Evolutionary conservation across 2,113 vertebrate genomes (phyloP).

Genomic region (Phylloscopus whistleri): DNA sequence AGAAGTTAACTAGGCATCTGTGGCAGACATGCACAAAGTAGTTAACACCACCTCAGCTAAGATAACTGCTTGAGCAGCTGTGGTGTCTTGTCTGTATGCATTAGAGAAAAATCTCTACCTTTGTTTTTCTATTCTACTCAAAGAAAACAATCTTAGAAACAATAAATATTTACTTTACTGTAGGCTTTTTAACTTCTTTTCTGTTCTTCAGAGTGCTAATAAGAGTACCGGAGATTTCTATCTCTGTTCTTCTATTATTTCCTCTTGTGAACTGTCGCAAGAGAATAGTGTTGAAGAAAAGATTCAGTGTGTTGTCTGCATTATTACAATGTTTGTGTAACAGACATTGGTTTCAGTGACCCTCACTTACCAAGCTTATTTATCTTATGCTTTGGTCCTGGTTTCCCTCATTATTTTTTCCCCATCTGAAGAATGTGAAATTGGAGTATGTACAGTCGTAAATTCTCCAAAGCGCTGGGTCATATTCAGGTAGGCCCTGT

Average conservation of each 20-base stretch:
- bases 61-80: background rate
- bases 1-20: background rate
- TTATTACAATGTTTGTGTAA: background rate
- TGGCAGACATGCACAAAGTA: background rate
- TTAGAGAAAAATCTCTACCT: background rate
- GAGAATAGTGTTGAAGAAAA: background rate
- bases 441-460: background rate
- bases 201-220: background rate
- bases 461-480: background rate
- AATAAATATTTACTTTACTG: background rate
- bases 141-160: background rate
- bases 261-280: background rate
- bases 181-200: background rate
- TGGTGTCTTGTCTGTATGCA: background rate
- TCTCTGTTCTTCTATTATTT: background rate
- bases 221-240: background rate
- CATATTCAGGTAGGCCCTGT: background rate
- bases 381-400: background rate
- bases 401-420: background rate
- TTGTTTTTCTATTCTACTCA: background rate
- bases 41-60: background rate
- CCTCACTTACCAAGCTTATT: background rate
- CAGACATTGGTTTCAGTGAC: background rate
- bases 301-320: background rate
- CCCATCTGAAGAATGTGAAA: background rate